Base-by-base conservation (phyloP, 2,888 invertebrate genomes). In the Epinotia demarniana region DNA sequence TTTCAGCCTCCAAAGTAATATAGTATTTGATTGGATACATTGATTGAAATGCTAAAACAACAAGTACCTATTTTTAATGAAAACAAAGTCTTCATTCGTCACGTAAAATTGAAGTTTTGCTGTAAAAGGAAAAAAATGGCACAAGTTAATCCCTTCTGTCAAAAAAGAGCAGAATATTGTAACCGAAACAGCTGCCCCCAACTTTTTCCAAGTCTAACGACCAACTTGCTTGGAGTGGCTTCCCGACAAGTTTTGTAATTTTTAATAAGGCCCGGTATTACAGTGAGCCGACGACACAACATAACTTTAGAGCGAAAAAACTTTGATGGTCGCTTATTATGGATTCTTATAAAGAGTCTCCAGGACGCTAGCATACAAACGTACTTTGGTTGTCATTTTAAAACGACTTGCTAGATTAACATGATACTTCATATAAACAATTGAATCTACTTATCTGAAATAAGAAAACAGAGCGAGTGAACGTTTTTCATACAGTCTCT, bases 201-300 rank as follows among this genome's bases (percentile, higher is more conserved):
- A 69, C 60, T 89, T 85, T 53, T 73, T 55, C 69, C 80, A 81
- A 82, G 80, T 84, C 84, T 85, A 86, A 88, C 87, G 86, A 86
- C 84, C 83, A 84, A 83, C 85, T 39, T 81, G 81, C 84, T 46
- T 61, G 78, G 46, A 69, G 69, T 83, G 58, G 77, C 72, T 75
- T 81, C 79, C 67, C 71, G 80, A 80, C 81, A 82, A 87, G 86
- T 86, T 87, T 85, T 86, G 89, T 89, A 88, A 75, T 90, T 89
- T 90, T 89, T 89, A 89, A 90, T 88, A 87, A 87, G 85, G 81
- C 81, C 81, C 80, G 81, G 83, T 86, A 83, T 81, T 84, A 86
- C 84, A 83, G 84, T 84, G 78, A 84, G 78, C 79, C 80, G 84
- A 82, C 79, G 80, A 78, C 80, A 81, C 77, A 80, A 78, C 69